phyloP scores from a whole-genome alignment of 2,113 vertebrate genomes.

The Pleuronectes platessa region DNA sequence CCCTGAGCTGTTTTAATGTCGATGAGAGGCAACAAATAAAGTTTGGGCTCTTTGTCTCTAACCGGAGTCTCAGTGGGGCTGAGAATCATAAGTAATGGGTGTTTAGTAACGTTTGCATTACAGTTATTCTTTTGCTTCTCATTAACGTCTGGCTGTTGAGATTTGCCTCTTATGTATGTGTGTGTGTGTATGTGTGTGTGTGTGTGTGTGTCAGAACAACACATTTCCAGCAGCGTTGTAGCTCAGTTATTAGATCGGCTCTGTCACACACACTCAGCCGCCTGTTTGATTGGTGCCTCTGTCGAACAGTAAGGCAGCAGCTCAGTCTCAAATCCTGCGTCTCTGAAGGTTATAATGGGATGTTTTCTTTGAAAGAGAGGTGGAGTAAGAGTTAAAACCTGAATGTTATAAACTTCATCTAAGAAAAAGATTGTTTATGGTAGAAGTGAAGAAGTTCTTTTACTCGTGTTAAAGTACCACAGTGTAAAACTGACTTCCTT shows the following conservation, averaged over 20 bases:
- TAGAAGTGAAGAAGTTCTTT: no score
- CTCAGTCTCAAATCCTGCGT: background rate
- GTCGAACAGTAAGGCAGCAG: background rate
- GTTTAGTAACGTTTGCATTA: constrained; percentile 25
- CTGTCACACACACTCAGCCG: background rate
- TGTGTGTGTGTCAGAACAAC: background rate
- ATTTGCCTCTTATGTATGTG: background rate
- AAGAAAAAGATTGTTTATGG: background rate
- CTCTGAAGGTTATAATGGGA: background rate
- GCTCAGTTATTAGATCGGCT: background rate
- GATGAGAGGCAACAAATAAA: constrained; percentile 43
- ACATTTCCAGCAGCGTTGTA: background rate
- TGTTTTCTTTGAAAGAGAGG: background rate
- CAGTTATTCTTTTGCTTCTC: background rate
- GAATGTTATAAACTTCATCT: background rate
- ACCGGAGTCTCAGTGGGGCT: constrained; percentile 34
- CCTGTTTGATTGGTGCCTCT: background rate
- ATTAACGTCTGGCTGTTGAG: background rate
- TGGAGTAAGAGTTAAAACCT: background rate
- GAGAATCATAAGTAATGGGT: constrained; percentile 16
- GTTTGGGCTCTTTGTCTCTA: constrained; percentile 27
- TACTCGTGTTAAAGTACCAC: background rate
- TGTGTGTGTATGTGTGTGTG: background rate
- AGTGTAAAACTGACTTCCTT: background rate
- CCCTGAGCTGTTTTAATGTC: constrained; percentile 52